Evolutionary conservation across 2,888 invertebrate genomes (phyloP), one percentile per base, ranked within the genome.

Genomic region (Ramazzottius varieornatus): DNA sequence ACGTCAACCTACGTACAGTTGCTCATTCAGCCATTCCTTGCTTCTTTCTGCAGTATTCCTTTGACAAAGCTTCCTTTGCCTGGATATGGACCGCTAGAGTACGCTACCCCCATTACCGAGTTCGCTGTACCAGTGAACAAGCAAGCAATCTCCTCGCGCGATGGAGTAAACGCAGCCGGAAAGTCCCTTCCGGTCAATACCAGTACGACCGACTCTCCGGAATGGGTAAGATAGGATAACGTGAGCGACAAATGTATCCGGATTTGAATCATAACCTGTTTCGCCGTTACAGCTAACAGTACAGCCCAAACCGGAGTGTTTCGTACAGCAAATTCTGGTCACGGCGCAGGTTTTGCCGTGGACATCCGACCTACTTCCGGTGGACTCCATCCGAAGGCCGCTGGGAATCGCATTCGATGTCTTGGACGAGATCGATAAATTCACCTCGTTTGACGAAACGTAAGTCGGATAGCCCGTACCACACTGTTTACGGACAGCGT

Each of bases 351-450:
- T 75, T 32, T 71, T 72, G 64, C 75, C 75, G 66, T 75, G 75
- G 74, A 67, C 71, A 66, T 69, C 68, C n/a, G 68, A 70, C 20
- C 69, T 74, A 69, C 70, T 72, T 33, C 71, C 71, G 16, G 69
- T 70, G 20, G 76, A 76, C 69, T 73, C 74, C 20, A 71, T 75
- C 66, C 69, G 73, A 46, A 72, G 71, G 1, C 74, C 76, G 2
- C 68, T 76, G 8, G 66, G 69, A 63, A 71, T 71, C 64, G 72
- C 71, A 1, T 76, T 75, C 70, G 72, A 73, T 24, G 67, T 75
- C 46, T 65, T 74, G 33, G 71, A 73, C 24, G 68, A 72, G 33
- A 65, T 76, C 33, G 71, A 73, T 65, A 71, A 71, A 63, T 73
- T 75, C 66, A 20, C n/a, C 24, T 4, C 20, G 24, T 29, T 20